Conservation (phyloP, 2,797 vertebrate genomes). For the Sebastes matsubarae region DNA sequence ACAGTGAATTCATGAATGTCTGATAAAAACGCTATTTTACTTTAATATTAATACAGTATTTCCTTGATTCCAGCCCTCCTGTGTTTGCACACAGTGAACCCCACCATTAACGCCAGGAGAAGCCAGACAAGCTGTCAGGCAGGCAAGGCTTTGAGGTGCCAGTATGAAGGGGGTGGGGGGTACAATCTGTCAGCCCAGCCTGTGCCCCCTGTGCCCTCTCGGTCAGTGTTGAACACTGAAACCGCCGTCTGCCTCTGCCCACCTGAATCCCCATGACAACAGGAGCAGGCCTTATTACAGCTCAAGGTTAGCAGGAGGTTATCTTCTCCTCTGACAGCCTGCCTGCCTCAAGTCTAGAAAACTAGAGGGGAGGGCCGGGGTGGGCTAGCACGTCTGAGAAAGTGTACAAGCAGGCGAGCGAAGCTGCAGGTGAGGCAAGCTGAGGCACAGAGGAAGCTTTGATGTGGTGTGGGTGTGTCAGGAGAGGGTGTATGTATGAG, state of each 20-base stretch:
- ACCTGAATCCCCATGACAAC: slow-evolving; percentile 68
- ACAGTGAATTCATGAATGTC: slow-evolving; percentile 27
- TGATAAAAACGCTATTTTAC: slow-evolving; percentile 9
- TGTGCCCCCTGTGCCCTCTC: slow-evolving; percentile 53
- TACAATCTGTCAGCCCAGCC: slow-evolving; percentile 74
- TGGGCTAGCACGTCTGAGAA: slow-evolving; percentile 1
- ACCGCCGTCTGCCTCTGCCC: slow-evolving; percentile 31
- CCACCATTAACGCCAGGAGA: slow-evolving; percentile 32
- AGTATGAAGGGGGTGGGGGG: slow-evolving; percentile 40
- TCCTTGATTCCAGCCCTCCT: slow-evolving; percentile 15
- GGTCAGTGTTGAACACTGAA: slow-evolving; percentile 40
- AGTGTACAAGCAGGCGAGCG: slow-evolving; percentile 5
- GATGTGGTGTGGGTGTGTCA: slow-evolving; percentile 19
- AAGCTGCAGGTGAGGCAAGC: neutral
- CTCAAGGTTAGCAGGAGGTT: slow-evolving; percentile 81
- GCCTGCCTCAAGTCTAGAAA: slow-evolving; percentile 38
- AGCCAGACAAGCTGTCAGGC: slow-evolving; percentile 63
- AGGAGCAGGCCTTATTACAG: slow-evolving; percentile 63
- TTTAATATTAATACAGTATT: neutral
- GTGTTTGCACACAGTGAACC: slow-evolving; percentile 12
- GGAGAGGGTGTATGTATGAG: neutral
- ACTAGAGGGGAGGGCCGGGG: neutral
- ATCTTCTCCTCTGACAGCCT: slow-evolving; percentile 65
- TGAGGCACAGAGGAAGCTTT: slow-evolving; percentile 9
- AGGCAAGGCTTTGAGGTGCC: slow-evolving; percentile 50